Base-by-base conservation (phyloP, 2,888 invertebrate species). In the Campopleginae sp. region DNA sequence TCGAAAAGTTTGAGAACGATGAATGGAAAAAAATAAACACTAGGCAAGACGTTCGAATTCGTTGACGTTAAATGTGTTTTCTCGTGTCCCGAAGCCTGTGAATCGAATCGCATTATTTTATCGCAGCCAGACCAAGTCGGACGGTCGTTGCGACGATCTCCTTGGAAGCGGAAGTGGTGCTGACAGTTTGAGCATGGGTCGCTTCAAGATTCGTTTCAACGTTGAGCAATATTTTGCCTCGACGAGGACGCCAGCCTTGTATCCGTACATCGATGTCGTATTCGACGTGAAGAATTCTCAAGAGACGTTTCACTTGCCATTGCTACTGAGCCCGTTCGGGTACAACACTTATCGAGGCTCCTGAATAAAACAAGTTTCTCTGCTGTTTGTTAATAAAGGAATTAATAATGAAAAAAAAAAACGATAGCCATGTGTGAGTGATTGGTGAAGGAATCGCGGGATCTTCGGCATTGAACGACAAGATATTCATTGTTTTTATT, bases 291-390 rank as follows among this genome's bases (percentile, higher is more conserved):
- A 95, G 17, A 94, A 94, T 74, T 94, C 95, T 3, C 94, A 93
- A 5, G 95, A 96, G 82, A 96, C 96, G 90, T 96, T 97, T 92
- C 97, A 97, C 92, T 95, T 97, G 68, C 97, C 97, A 0, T 92
- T 97, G 66, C 94, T 97, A 23, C 92, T 97, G 38, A 96, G 95
- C 89, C 97, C 97, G 0, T 97, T 95, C 93, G 96, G 97, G 12
- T 97, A 96, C 91, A 95, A 96, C 1, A 97, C 97, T 0, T 97
- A 97, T 92, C 94, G 96, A 89, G 97, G 97, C 75, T 95, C 95
- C 87, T 96, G 93, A 94, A 54, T 63, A 42, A 48, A 44, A 38
- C 19, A 61, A 5, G 38, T 10, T 61, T 75, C 8, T 54, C n/a
- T 33, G 38, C 12, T 1, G 31, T 31, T 27, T 31, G 51, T 51